Conservation (phyloP, 2,113 vertebrate species). For the Microcebus ravelobensis region DNA sequence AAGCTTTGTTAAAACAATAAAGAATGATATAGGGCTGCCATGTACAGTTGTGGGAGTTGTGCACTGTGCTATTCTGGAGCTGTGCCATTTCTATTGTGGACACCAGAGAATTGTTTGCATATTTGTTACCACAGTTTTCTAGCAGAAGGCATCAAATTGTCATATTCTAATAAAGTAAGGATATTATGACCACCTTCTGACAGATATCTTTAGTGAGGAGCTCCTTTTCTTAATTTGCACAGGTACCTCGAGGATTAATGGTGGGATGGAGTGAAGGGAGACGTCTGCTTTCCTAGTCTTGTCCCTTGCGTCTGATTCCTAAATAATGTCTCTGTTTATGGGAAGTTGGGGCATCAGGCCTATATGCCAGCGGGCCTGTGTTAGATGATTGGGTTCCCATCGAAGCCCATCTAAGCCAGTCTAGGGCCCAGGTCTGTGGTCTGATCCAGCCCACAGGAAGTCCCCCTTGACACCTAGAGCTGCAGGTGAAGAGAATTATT, state of each 20-base stretch:
- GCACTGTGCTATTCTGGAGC: neutral
- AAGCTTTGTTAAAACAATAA: neutral
- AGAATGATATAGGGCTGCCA: neutral
- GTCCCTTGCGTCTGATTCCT: neutral
- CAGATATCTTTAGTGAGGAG: neutral
- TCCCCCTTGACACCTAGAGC: accelerated
- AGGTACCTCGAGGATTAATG: neutral
- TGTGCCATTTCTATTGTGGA: neutral
- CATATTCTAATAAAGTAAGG: neutral
- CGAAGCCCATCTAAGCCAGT: no score
- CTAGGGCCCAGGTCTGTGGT: neutral
- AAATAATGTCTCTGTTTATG: neutral
- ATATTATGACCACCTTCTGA: neutral
- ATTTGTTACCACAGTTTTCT: neutral
- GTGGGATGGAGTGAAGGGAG: neutral
- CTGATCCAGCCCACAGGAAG: neutral
- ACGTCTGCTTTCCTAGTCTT: neutral
- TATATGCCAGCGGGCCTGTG: accelerated
- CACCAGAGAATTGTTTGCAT: neutral
- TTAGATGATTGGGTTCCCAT: accelerated
- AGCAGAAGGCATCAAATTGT: neutral
- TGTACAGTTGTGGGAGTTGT: no score
- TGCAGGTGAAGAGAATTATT: neutral
- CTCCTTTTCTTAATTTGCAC: neutral
- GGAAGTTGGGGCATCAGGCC: neutral